Conservation (phyloP, 1,140 invertebrate species). For the Leptopilina clavipes region DNA sequence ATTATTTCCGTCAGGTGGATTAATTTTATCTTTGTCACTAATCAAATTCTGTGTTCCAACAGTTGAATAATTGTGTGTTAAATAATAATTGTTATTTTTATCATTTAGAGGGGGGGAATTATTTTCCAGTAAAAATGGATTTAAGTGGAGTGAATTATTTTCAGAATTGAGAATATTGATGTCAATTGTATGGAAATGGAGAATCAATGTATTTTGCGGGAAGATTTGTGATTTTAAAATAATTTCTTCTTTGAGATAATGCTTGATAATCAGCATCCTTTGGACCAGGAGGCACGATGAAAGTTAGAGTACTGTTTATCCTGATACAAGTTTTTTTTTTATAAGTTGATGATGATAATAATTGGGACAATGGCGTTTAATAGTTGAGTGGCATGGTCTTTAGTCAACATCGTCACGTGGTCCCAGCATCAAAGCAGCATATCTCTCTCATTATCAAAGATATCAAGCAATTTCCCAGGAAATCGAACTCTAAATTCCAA, state of each 20-base stretch:
- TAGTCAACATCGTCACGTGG: constrained; percentile 26
- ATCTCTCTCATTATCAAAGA: not conserved
- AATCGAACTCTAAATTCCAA: not conserved
- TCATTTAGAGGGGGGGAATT: no score
- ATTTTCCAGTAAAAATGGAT: no score
- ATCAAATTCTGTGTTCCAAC: no score
- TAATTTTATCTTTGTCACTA: no score
- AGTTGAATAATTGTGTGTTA: no score
- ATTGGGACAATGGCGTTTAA: constrained; percentile 19
- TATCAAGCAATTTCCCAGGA: not conserved
- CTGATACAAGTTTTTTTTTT: not conserved
- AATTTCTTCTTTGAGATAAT: not conserved
- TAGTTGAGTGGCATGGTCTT: not conserved
- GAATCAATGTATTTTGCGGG: not conserved
- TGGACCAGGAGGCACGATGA: not conserved
- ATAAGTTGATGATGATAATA: not conserved
- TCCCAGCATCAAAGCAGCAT: not conserved
- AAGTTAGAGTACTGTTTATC: no score
- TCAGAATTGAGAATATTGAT: not conserved
- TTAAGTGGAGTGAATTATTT: no score
- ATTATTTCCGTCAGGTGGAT: no score
- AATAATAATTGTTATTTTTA: no score
- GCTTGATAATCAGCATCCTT: constrained; percentile 5
- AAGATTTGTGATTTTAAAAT: not conserved
- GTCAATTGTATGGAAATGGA: not conserved